Evolutionary conservation across 64 coral and sea anemone genomes (phyloP), one percentile per base, ranked within the genome.

Genomic region (Dendrophyllia cribrosa): DNA sequence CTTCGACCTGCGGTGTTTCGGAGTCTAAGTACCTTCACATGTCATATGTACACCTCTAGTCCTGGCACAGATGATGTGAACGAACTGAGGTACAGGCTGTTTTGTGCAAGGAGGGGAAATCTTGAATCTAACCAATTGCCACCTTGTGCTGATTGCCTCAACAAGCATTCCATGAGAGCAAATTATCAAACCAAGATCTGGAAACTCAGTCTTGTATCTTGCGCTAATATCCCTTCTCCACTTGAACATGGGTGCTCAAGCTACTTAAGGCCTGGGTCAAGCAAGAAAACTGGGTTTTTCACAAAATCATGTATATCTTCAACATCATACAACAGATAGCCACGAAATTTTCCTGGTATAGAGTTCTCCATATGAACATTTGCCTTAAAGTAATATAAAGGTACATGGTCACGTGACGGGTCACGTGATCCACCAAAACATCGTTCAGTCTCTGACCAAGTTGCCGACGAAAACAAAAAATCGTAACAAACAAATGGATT

Each of bases 81-180:
- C 25, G 7, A 75, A 24, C 25, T 16, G 13, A 4, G 72, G 16
- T 75, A 75, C 25, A 3, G 0, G 14, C 6, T 86, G 82, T 46
- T 68, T 67, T 86, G 61, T 47, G 25, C 26, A 1, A 68, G 10
- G 45, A 86, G 65, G 46, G 62, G 82, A 7, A 11, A 86, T 16
- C 11, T 44, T 1, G 63, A 88, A 76, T 76, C 86, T 52, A n/a
- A 75, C 12, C 86, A 88, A 26, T 52, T 88, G 44, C 86, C 22
- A 59, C 72, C 47, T 10, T 75, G 72, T 16, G 6, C 17, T 4
- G 72, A 75, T 23, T 75, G 72, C 47, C 16, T 75, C 1, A 16
- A 75, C 7, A 23, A 75, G 6, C 22, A 75, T 24, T 75, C 17
- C 47, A 25, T 22, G 16, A 25, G 0, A 43, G 72, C 72, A 7